These are phyloP conservation scores for Dysidea cf. avara DNA, from an alignment of 37 sponge, comb jelly and placozoan genomes.

Conservation along the genomic window DNA sequence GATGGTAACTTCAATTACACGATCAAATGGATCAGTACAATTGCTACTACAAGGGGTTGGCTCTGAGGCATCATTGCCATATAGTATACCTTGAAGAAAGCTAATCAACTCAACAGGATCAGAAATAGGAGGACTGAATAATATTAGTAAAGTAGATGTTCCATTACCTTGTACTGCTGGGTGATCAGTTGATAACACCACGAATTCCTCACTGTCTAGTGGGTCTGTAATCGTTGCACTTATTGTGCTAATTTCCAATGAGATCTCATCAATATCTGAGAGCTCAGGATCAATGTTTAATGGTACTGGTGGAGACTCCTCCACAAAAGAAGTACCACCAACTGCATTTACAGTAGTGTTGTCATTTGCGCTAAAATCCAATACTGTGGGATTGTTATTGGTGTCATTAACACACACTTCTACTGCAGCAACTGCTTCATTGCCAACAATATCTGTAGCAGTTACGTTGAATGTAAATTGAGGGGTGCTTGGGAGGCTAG, in stretches of 20 bases:
- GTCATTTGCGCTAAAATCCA: constrained; percentile 60
- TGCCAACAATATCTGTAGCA: constrained; percentile 48
- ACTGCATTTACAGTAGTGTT: constrained; percentile 17
- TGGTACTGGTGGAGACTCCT: constrained; percentile 39
- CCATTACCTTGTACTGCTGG: neutral
- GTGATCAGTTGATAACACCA: constrained; percentile 10
- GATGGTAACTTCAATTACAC: constrained; percentile 47
- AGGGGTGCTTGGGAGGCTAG: constrained; percentile 12
- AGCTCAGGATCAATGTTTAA: constrained; percentile 37
- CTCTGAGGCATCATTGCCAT: constrained; percentile 34
- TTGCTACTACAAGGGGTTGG: neutral
- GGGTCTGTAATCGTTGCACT: constrained; percentile 21
- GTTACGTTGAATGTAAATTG: constrained; percentile 23
- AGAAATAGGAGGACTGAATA: neutral
- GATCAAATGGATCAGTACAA: constrained; percentile 33
- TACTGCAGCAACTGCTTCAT: constrained; percentile 30
- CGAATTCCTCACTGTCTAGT: constrained; percentile 14
- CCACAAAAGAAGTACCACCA: constrained; percentile 29
- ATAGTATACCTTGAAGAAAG: constrained; percentile 41
- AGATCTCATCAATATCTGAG: constrained; percentile 55
- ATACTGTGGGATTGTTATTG: constrained; percentile 63
- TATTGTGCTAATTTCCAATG: constrained; percentile 23
- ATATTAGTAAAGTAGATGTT: neutral
- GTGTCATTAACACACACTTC: constrained; percentile 36
- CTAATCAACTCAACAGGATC: constrained; percentile 9